Evolutionary conservation across 2,888 invertebrate species (phyloP).

Genomic region (Nemotelus nigrinus): DNA sequence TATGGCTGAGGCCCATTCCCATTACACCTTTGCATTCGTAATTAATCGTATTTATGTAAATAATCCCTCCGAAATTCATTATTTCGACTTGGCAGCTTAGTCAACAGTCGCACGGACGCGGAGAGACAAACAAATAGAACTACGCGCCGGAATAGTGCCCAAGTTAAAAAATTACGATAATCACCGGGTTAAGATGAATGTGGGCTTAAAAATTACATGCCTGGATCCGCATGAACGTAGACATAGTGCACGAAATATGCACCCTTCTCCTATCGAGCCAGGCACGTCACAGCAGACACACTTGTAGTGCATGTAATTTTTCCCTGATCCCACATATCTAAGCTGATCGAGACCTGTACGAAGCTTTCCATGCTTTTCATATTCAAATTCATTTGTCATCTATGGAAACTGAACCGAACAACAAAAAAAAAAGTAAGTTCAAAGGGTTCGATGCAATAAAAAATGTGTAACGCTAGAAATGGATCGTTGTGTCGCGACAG

Average conservation of each 20-base stretch:
- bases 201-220: neutral
- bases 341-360: too few species aligned
- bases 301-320: neutral
- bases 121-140: conserved; percentile 19
- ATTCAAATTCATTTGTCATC: conserved; percentile 22
- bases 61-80: conserved; percentile 43
- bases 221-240: neutral
- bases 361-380: conserved; percentile 9
- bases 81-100: conserved; percentile 19
- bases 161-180: conserved; percentile 25
- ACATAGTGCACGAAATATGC: conserved; percentile 10
- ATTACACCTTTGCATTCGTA: conserved; percentile 39
- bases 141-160: conserved; percentile 1
- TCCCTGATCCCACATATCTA: too few species aligned
- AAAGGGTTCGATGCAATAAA: conserved; percentile 11
- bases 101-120: neutral
- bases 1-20: conserved; percentile 13
- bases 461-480: conserved; percentile 5
- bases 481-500: neutral
- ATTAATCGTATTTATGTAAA: conserved; percentile 45
- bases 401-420: neutral
- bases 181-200: conserved; percentile 1
- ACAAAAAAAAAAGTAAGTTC: conserved; percentile 11
- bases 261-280: conserved; percentile 4
- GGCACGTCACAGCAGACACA: conserved; percentile 4